Evolutionary conservation across 2,113 vertebrate genomes (phyloP).

Genomic region (Lampris megalopsis): DNA sequence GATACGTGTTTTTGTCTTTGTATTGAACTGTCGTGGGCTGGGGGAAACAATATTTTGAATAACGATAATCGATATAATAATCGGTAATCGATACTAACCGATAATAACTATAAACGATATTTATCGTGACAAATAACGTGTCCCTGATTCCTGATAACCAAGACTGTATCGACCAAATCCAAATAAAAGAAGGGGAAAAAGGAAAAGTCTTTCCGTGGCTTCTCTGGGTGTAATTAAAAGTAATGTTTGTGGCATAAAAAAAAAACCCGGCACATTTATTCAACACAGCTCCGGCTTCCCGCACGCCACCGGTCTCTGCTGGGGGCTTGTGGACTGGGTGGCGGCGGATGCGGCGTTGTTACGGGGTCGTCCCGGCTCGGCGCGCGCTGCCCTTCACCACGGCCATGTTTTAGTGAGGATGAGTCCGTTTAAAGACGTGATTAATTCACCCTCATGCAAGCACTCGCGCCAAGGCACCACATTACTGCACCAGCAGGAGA

Average conservation of each 20-base stretch:
- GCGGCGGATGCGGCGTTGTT: slow-evolving; percentile 36
- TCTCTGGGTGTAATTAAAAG: background rate
- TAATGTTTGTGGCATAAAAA: slow-evolving; percentile 22
- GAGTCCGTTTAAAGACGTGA: slow-evolving; percentile 65
- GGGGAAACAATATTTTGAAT: too few relatives aligned
- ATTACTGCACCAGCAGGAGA: slow-evolving; percentile 59
- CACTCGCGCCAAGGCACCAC: slow-evolving; percentile 39
- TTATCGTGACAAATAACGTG: too few relatives aligned
- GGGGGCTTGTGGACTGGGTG: slow-evolving; percentile 47
- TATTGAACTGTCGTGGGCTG: too few relatives aligned
- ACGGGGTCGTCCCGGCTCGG: slow-evolving; percentile 45
- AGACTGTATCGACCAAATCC: background rate
- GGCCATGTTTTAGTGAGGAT: slow-evolving; percentile 48
- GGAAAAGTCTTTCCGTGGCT: background rate
- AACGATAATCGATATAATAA: too few relatives aligned
- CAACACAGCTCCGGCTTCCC: too few relatives aligned
- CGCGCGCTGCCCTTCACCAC: slow-evolving; percentile 41
- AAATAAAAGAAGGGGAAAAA: background rate
- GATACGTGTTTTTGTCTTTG: too few relatives aligned
- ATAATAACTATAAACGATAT: too few relatives aligned
- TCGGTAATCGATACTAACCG: too few relatives aligned
- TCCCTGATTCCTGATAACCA: too few relatives aligned
- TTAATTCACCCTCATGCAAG: slow-evolving; percentile 63
- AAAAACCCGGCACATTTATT: too few relatives aligned
- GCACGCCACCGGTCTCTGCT: too few relatives aligned